Conservation (phyloP, 1,140 invertebrate species). For the Acromyrmex echinatior region DNA sequence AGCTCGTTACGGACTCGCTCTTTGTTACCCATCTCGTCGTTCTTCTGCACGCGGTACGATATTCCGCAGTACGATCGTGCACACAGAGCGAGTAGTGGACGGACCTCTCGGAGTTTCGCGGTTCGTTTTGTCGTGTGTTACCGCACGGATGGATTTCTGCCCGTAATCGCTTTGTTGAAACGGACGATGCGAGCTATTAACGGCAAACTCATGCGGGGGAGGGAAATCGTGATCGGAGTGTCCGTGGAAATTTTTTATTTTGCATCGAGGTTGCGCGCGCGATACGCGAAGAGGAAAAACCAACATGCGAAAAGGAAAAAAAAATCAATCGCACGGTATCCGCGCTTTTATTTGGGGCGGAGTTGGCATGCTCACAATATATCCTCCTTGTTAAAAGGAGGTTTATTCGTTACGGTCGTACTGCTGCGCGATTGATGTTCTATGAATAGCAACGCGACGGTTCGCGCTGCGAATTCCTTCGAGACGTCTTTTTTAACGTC, state of each 20-base stretch:
- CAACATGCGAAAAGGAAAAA: neutral
- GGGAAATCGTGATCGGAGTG: neutral
- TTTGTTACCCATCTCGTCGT: constrained; percentile 42
- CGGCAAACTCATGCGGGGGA: neutral
- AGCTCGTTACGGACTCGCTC: constrained; percentile 61
- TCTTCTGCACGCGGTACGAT: constrained; percentile 29
- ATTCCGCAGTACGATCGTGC: constrained; percentile 14
- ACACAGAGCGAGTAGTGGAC: neutral
- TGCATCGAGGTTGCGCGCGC: neutral
- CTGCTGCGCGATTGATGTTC: neutral
- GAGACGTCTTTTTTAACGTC: constrained; percentile 52
- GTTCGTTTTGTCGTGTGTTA: neutral
- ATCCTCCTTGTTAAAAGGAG: neutral
- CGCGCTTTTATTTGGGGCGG: neutral
- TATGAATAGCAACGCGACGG: constrained; percentile 50
- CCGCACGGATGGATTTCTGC: neutral
- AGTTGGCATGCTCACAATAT: neutral
- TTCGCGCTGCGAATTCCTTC: constrained; percentile 40
- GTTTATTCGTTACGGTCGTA: neutral
- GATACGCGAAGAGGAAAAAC: neutral
- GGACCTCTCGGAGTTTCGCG: neutral
- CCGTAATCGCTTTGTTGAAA: constrained; percentile 27
- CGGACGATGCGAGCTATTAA: neutral
- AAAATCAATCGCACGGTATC: neutral
- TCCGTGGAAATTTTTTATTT: constrained; percentile 5